Percentiles rank a stretch among this genome's conserved stretches.
These are phyloP conservation scores for Drosophila lowei DNA, from an alignment of 1,140 invertebrate genomes.

Conservation along the genomic window DNA sequence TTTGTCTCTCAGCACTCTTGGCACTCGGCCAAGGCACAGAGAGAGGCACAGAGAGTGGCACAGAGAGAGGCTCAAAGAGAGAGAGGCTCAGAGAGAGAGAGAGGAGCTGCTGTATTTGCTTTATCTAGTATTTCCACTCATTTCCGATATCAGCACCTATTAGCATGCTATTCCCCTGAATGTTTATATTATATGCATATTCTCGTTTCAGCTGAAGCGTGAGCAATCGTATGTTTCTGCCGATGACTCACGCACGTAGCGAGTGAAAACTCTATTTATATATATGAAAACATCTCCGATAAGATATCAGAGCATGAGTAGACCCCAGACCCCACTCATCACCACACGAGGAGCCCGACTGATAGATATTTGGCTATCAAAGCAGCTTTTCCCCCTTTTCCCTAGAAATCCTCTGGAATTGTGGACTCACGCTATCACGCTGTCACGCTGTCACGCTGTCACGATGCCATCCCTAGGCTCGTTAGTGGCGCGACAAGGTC, in stretches of 20 bases:
- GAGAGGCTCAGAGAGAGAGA: neutral
- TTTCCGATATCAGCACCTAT: neutral
- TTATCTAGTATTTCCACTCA: too few relatives aligned
- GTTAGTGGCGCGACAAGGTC: conserved; percentile 43
- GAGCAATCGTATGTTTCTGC: too few relatives aligned
- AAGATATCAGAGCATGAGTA: conserved; percentile 24
- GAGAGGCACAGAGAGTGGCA: too few relatives aligned
- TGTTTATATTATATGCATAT: neutral
- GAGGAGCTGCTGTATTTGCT: neutral
- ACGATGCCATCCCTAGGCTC: conserved; percentile 58
- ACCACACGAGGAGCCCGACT: neutral
- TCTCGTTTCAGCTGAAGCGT: too few relatives aligned
- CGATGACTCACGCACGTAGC: too few relatives aligned
- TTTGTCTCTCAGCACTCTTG: conserved; percentile 1
- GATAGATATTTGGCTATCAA: too few relatives aligned
- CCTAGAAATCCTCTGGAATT: too few relatives aligned
- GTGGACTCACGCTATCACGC: neutral
- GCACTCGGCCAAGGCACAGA: too few relatives aligned
- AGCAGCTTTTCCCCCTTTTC: neutral
- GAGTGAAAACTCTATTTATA: too few relatives aligned
- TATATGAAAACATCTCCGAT: neutral
- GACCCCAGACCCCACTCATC: neutral
- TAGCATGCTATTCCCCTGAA: neutral
- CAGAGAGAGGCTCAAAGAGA: conserved; percentile 3
- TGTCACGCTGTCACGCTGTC: neutral